These are phyloP conservation scores for Muscidifurax raptorellus DNA, from an alignment of 1,140 invertebrate genomes.

Conservation along the genomic window DNA sequence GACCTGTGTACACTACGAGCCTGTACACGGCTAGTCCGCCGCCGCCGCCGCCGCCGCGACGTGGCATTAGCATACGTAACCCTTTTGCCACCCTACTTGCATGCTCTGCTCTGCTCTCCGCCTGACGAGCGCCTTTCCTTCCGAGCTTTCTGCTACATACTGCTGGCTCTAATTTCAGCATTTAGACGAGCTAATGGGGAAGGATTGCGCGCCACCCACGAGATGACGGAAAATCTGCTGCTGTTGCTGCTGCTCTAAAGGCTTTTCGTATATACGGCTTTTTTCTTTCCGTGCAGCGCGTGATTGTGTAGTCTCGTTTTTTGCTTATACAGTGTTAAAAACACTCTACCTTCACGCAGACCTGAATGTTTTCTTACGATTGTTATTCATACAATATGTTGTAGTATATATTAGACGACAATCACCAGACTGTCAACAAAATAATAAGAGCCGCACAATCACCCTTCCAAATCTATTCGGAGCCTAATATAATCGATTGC, in stretches of 20 bases:
- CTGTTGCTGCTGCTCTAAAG: too few species aligned
- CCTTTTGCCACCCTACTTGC: constrained; percentile 25
- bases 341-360: too few species aligned
- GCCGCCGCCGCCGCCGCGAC: neutral
- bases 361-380: too few species aligned
- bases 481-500: neutral
- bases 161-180: constrained; percentile 2
- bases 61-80: constrained; percentile 68
- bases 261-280: neutral
- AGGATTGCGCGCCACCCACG: neutral
- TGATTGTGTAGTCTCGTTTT: too few species aligned
- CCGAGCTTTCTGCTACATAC: neutral
- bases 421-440: neutral
- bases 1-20: neutral
- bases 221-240: neutral
- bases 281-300: too few species aligned
- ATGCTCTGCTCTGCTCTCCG: neutral
- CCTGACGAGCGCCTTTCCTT: neutral
- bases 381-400: too few species aligned
- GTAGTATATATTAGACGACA: neutral
- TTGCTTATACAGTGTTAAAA: too few species aligned
- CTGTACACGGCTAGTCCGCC: neutral
- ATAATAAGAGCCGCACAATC: neutral
- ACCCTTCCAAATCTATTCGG: neutral
- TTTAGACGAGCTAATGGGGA: constrained; percentile 1